Evolutionary conservation across 2,888 invertebrate genomes (phyloP).

Genomic region (Quadroppia sp.): DNA sequence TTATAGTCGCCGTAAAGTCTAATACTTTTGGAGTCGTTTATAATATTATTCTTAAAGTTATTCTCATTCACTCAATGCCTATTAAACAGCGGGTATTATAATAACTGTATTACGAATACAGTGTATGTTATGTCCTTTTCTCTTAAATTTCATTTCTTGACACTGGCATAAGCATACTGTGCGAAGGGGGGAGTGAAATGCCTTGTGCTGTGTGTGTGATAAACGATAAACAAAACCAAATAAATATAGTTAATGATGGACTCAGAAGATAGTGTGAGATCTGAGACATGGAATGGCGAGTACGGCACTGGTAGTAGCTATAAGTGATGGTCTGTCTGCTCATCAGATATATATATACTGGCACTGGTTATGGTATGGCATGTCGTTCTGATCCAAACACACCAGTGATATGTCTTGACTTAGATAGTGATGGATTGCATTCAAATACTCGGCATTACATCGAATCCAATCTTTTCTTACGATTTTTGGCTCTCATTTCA

Average conservation of each 20-base stretch:
- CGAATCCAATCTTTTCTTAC: background rate
- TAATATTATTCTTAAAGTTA: no score
- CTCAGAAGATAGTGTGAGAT: background rate
- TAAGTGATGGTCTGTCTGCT: background rate
- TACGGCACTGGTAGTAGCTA: background rate
- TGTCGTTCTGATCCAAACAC: background rate
- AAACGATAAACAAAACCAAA: conserved; percentile 1
- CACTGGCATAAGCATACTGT: no score
- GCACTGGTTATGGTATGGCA: background rate
- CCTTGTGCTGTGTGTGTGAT: background rate
- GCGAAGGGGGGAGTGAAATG: background rate
- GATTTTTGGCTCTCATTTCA: no score
- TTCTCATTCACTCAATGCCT: background rate
- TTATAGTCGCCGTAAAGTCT: conserved; percentile 2
- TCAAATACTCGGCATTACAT: background rate
- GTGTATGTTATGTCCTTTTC: background rate
- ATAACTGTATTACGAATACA: background rate
- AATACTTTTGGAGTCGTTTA: background rate
- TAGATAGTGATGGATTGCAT: conserved; percentile 12
- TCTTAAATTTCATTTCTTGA: background rate
- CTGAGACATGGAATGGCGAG: background rate
- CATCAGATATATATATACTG: background rate
- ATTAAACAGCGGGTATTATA: conserved; percentile 10
- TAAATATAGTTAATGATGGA: conserved; percentile 16
- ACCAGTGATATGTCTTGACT: background rate